Conservation (phyloP, 2,888 invertebrate species). For the Catocala fraxini region DNA sequence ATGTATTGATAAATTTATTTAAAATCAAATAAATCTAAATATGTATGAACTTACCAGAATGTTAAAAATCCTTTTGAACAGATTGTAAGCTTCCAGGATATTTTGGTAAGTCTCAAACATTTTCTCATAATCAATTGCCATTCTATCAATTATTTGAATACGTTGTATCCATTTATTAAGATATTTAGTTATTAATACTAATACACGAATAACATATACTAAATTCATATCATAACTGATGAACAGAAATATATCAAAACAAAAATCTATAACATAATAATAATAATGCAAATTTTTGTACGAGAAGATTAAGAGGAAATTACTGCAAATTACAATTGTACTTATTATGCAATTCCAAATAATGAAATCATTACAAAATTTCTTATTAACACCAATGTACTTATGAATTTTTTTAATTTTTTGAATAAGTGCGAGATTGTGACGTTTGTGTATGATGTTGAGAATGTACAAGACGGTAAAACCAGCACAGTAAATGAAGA, state of each 20-base stretch:
- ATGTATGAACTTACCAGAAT: background rate
- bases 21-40: too few relatives aligned
- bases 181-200: background rate
- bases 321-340: background rate
- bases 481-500: background rate
- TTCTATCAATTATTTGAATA: background rate
- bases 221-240: constrained; percentile 2
- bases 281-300: background rate
- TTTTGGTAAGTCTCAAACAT: constrained; percentile 1
- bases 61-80: background rate
- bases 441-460: background rate
- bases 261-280: background rate
- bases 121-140: background rate
- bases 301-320: background rate
- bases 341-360: background rate
- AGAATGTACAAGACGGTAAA: background rate
- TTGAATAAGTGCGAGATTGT: background rate
- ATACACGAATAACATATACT: background rate
- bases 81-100: background rate
- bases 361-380: background rate
- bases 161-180: background rate
- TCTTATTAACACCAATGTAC: background rate
- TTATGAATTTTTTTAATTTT: background rate
- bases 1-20: too few relatives aligned
- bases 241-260: background rate